Base-by-base conservation (phyloP, 2,888 invertebrate genomes). In the Perithous albicinctus region DNA sequence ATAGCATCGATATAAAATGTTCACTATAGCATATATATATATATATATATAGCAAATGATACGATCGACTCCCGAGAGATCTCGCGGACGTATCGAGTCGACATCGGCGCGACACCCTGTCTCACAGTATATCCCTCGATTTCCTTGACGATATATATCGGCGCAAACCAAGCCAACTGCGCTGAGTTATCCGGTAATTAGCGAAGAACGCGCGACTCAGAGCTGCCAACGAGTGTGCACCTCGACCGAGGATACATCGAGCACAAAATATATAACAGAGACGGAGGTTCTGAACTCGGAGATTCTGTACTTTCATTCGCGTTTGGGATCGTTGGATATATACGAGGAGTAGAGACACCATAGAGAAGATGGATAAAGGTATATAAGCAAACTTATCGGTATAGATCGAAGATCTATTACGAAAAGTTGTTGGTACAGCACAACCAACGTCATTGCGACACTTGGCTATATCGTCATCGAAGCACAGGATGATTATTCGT, bases 181-280 rank as follows among this genome's bases (percentile, higher is more conserved):
- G 23, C 79, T 82, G 87, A 88, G 88, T 89, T 87, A 87, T 87
- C 87, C 87, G 85, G 87, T 90, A 90, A 89, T 90, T 90, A 89
- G 90, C 86, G 85, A 87, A 86, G 87, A 82, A 85, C 83, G 80
- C 77, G 80, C 80, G 72, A 82, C 72, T 78, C 61, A 66, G 35
- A 74, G 67, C 72, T 76, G 85, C 73, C 82, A 83, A 78, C 76
- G 80, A 78, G 76, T 69, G 74, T 72, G 78, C 73, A 67, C 72
- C 67, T 74, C 72, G 75, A 51, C 26, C 67, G 51, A 67, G 78
- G 83, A 76, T 51, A 83, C 88, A 87, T 89, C 89, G 87, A 87
- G 88, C 88, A 87, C 87, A 86, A 86, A 86, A 87, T 86, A 85
- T n/a, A n/a, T n/a, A 86, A 86, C 87, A 87, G 85, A 85, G 74